A percentile compares a stretch with the other conserved stretches of the same genome.
Conservation (phyloP, 2,888 invertebrate species). For the Dinocampus coccinellae region DNA sequence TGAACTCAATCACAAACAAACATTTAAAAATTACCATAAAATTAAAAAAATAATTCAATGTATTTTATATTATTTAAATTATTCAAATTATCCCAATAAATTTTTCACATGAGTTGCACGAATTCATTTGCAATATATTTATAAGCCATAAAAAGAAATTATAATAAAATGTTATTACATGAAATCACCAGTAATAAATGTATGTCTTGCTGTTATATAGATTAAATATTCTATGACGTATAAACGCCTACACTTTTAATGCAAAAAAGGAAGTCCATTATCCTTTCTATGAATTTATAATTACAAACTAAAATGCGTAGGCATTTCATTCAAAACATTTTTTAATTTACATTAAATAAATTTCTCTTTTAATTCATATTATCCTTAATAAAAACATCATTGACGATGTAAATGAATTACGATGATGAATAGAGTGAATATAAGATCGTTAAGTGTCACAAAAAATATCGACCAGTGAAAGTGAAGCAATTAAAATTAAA, state of each 20-base stretch:
- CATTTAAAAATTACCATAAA: too few relatives aligned
- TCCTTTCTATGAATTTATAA: slow-evolving; percentile 11
- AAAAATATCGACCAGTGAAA: not conserved
- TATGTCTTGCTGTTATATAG: slow-evolving; percentile 37
- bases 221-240: slow-evolving; percentile 37
- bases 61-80: too few relatives aligned
- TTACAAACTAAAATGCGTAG: not conserved
- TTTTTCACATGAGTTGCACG: not conserved
- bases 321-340: not conserved
- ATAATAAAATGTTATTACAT: slow-evolving; percentile 49
- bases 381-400: not conserved
- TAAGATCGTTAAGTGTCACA: not conserved
- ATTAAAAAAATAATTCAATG: too few relatives aligned
- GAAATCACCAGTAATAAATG: slow-evolving; percentile 55
- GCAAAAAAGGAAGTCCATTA: slow-evolving; percentile 19
- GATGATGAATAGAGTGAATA: not conserved
- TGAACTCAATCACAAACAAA: too few relatives aligned
- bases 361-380: not conserved
- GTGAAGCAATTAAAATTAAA: not conserved
- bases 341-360: not conserved
- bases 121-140: not conserved
- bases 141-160: slow-evolving; percentile 27
- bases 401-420: not conserved
- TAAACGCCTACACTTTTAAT: slow-evolving; percentile 25
- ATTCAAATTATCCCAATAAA: too few relatives aligned